These are phyloP conservation scores for Brevimyrus niger DNA, from an alignment of 2,113 vertebrate species.

Conservation along the genomic window DNA sequence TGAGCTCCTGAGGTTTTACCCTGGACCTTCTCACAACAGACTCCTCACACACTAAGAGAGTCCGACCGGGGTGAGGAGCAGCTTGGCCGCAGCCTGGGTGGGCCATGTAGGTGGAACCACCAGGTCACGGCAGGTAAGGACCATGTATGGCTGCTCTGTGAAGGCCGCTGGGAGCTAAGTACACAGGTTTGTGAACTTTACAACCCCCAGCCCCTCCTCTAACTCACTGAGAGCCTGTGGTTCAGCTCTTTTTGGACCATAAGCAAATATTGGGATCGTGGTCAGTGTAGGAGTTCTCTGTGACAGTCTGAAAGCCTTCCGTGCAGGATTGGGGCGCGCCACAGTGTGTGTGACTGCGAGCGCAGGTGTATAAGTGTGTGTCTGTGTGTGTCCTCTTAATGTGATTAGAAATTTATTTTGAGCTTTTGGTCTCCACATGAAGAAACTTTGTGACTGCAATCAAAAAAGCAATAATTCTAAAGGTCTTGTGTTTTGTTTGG, in stretches of 20 bases:
- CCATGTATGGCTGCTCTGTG: conserved; percentile 28
- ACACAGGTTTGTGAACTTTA: conserved; percentile 26
- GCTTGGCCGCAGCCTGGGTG: conserved; percentile 25
- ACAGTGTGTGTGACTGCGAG: background rate
- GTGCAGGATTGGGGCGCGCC: background rate
- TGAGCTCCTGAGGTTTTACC: background rate
- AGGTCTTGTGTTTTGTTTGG: background rate
- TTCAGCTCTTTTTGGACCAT: conserved; percentile 8
- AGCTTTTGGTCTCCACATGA: background rate
- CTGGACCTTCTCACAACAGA: background rate
- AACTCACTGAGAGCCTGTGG: conserved; percentile 25
- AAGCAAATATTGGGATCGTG: conserved; percentile 23
- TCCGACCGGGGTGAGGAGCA: conserved; percentile 13
- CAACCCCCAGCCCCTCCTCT: conserved; percentile 1
- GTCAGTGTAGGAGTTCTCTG: background rate
- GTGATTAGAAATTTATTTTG: background rate
- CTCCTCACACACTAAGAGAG: conserved; percentile 20
- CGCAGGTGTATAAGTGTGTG: background rate
- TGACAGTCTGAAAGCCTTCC: background rate
- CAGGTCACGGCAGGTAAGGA: conserved; percentile 9
- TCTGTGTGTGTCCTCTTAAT: background rate
- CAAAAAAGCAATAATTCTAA: background rate
- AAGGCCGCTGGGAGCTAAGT: conserved; percentile 20
- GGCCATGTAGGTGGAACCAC: conserved; percentile 1
- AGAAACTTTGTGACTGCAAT: background rate